Evolutionary conservation across 1,140 invertebrate genomes (phyloP).

Genomic region (Drosophila truncata): DNA sequence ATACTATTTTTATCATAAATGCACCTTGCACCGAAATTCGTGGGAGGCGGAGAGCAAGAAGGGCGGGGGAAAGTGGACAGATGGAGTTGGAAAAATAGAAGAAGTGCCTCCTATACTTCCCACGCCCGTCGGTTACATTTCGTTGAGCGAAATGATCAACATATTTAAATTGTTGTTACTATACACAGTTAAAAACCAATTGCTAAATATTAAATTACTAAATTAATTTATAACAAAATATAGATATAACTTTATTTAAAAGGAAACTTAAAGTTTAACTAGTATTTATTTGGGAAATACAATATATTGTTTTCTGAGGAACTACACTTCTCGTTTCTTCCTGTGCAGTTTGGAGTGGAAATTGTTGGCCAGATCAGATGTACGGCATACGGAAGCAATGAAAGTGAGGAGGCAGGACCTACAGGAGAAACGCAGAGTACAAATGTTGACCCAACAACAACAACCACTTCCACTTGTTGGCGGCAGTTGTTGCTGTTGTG

Average conservation of each 20-base stretch:
- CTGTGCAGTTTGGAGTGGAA: constrained; percentile 7
- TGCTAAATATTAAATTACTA: no score
- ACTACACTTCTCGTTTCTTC: neutral
- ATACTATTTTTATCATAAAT: constrained; percentile 70
- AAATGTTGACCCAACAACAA: constrained; percentile 52
- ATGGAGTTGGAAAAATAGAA: constrained; percentile 56
- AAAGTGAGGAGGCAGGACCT: constrained; percentile 14
- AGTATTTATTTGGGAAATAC: no score
- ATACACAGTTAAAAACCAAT: neutral
- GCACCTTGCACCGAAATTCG: constrained; percentile 41
- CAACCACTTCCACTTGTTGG: constrained; percentile 76
- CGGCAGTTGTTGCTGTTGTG: constrained; percentile 70
- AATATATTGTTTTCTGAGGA: neutral
- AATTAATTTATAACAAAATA: neutral
- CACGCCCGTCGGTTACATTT: constrained; percentile 81
- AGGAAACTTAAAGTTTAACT: no score
- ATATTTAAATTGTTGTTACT: constrained; percentile 64
- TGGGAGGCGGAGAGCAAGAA: constrained; percentile 5
- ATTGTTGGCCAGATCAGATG: constrained; percentile 26
- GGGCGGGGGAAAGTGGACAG: constrained; percentile 44
- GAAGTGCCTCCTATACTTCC: constrained; percentile 60
- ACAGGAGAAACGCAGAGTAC: constrained; percentile 10
- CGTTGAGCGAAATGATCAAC: constrained; percentile 75
- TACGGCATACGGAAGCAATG: constrained; percentile 52
- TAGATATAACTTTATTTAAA: no score